Percentiles rank a stretch among this genome's conserved stretches.
Evolutionary conservation across 1,140 invertebrate genomes (phyloP).

Genomic region (Pseudomyrmex cubaensis): DNA sequence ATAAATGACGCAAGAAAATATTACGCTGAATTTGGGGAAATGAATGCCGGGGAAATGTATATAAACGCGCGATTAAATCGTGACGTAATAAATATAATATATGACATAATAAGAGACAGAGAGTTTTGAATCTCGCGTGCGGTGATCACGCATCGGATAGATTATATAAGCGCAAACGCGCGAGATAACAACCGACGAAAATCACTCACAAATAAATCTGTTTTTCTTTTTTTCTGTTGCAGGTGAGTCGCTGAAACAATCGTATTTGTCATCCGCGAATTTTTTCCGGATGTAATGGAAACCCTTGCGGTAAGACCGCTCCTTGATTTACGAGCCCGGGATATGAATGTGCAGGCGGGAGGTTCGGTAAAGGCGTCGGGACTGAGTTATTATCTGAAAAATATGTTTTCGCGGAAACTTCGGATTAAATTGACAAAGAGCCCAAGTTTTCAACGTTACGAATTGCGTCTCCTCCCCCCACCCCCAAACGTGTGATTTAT

Average conservation of each 20-base stretch:
- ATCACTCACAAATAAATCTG: slow-evolving; percentile 23
- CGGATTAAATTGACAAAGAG: slow-evolving; percentile 75
- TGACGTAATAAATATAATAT: slow-evolving; percentile 12
- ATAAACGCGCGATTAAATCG: slow-evolving; percentile 26
- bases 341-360: slow-evolving; percentile 71
- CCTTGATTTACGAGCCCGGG: slow-evolving; percentile 73
- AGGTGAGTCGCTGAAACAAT: slow-evolving; percentile 74
- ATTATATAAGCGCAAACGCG: background rate
- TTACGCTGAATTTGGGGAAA: slow-evolving; percentile 27
- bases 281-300: slow-evolving; percentile 74
- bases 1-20: slow-evolving; percentile 53
- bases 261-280: slow-evolving; percentile 74
- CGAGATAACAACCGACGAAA: background rate
- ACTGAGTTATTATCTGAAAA: slow-evolving; percentile 75
- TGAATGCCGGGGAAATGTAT: background rate
- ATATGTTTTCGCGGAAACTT: slow-evolving; percentile 75
- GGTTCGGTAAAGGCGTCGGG: slow-evolving; percentile 71
- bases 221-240: slow-evolving; percentile 62
- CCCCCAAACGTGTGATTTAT: slow-evolving; percentile 68
- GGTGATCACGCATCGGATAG: background rate
- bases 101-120: slow-evolving; percentile 21
- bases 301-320: slow-evolving; percentile 73
- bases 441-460: slow-evolving; percentile 73
- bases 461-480: slow-evolving; percentile 35
- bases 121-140: background rate